Percentiles rank a stretch among this genome's conserved stretches.
Conservation (phyloP, 53 echinoderm and acorn worm species). For the Apostichopus leukothele region DNA sequence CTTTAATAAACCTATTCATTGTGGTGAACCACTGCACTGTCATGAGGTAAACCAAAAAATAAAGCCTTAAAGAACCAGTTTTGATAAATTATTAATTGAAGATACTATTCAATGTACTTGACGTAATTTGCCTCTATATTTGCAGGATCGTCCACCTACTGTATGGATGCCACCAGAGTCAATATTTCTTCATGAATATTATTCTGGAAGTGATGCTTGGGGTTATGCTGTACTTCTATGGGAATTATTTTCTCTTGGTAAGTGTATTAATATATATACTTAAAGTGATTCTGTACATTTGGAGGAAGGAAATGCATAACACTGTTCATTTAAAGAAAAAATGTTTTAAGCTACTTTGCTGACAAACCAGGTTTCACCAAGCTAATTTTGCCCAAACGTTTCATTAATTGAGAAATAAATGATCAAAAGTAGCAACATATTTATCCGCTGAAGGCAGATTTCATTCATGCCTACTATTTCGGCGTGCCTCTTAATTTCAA, state of each 20-base stretch:
- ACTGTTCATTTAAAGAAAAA: neutral
- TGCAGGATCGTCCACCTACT: slow-evolving; percentile 1
- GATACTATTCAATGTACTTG: too few relatives aligned
- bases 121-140: neutral
- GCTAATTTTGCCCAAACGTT: neutral
- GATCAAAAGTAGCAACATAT: neutral
- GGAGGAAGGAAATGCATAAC: neutral
- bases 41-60: too few relatives aligned
- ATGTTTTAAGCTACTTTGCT: neutral
- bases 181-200: neutral
- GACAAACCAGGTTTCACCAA: neutral
- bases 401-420: neutral
- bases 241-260: slow-evolving; percentile 8
- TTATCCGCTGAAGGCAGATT: too few relatives aligned
- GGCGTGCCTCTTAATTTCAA: too few relatives aligned
- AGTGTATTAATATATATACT: neutral
- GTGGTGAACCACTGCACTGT: too few relatives aligned
- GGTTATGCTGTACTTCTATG: slow-evolving; percentile 11
- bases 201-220: neutral
- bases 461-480: too few relatives aligned
- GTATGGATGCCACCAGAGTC: slow-evolving; percentile 20
- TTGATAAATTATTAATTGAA: too few relatives aligned
- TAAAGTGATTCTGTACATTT: neutral
- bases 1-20: too few relatives aligned
- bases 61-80: too few relatives aligned